These are phyloP conservation scores for Rhinoderma darwinii DNA, from an alignment of 2,113 vertebrate genomes.

Conservation along the genomic window DNA sequence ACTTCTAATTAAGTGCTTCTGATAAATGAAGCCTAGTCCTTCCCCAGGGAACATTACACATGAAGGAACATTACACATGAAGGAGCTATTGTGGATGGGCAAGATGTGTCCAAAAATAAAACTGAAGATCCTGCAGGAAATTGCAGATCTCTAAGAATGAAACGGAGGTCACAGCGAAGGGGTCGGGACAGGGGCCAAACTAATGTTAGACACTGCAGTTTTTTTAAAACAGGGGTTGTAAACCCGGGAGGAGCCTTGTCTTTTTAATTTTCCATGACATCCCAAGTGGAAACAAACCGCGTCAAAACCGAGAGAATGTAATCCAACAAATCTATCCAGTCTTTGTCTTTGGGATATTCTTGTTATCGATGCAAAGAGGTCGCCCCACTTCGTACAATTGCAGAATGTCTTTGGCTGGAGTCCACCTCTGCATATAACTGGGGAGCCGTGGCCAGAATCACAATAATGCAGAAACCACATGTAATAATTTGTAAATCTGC, in stretches of 20 bases:
- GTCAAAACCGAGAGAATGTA: background rate
- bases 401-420: background rate
- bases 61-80: conserved; percentile 20
- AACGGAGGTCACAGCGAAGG: conserved; percentile 8
- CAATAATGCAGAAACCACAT: conserved; percentile 9
- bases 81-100: conserved; percentile 18
- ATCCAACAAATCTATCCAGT: background rate
- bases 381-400: background rate
- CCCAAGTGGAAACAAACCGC: conserved; percentile 28
- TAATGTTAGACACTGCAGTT: background rate
- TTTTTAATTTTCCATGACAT: conserved; percentile 37
- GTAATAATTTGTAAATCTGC: background rate
- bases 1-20: background rate
- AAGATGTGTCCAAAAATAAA: conserved; percentile 28
- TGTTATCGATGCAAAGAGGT: background rate
- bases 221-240: background rate
- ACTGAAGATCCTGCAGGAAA: conserved; percentile 42
- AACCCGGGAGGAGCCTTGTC: background rate
- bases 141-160: conserved; percentile 43
- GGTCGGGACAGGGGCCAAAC: background rate
- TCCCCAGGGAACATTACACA: background rate
- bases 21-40: conserved; percentile 5
- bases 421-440: background rate
- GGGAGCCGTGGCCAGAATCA: background rate
- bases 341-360: background rate